Evolutionary conservation across 1,140 invertebrate species (phyloP), one percentile per base, ranked within the genome.

Genomic region (Paralvinella palmiformis): DNA sequence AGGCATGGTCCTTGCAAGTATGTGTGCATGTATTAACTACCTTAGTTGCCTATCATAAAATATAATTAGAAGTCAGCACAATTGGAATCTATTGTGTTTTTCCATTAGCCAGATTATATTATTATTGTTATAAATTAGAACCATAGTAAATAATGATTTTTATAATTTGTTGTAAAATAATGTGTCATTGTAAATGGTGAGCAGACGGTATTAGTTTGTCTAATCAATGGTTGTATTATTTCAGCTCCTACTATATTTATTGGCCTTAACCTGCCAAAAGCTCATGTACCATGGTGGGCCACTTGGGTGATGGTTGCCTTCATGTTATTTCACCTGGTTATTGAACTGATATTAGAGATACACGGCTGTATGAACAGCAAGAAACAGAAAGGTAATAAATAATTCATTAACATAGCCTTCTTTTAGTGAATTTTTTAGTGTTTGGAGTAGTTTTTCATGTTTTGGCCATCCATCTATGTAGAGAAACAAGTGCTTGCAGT

Each of bases 191-290:
- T n/a, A n/a, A n/a, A n/a, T n/a, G n/a, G n/a, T n/a, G n/a, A n/a
- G n/a, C n/a, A n/a, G n/a, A n/a, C n/a, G n/a, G n/a, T n/a, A n/a
- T n/a, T n/a, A n/a, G n/a, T n/a, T n/a, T n/a, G n/a, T n/a, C n/a
- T n/a, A n/a, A n/a, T n/a, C n/a, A n/a, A n/a, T n/a, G n/a, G n/a
- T n/a, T n/a, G n/a, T n/a, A n/a, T n/a, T n/a, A n/a, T 32, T 60
- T 24, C 83, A 95, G 92, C 96, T 82, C 87, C 92, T 6, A 89
- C 91, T 58, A 91, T 97, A 70, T 96, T 97, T 85, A 90, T 96
- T 72, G 90, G 93, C 36, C 88, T 92, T 22, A 86, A 87, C 68
- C 81, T 96, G 65, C 86, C 85, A 65, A 91, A 92, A 81, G 89
- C 91, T 17, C 87, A 90, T 73, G 80, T 96, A 50, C 91, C 92